Evolutionary conservation across 92 coral and sea anemone species (phyloP).

Genomic region (Scolanthus callimorphus): DNA sequence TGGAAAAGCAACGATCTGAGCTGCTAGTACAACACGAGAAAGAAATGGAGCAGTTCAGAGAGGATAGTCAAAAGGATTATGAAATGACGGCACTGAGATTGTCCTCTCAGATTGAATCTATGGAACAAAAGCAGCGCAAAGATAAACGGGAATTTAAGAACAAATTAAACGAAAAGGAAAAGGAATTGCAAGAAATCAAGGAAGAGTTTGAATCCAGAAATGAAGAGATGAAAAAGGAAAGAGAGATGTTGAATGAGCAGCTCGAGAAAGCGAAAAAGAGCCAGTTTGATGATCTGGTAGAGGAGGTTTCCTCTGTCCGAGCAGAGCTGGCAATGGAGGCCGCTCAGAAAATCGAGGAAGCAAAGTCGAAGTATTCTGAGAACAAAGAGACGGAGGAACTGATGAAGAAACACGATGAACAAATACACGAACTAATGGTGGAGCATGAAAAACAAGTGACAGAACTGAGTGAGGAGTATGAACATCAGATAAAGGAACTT

Average conservation of each 20-base stretch:
- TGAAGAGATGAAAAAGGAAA: slow-evolving; percentile 53
- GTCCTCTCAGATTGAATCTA: slow-evolving; percentile 67
- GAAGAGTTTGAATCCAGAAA: slow-evolving; percentile 50
- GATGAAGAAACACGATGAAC: slow-evolving; percentile 49
- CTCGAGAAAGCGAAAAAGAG: slow-evolving; percentile 57
- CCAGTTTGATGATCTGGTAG: slow-evolving; percentile 72
- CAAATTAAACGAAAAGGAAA: slow-evolving; percentile 52
- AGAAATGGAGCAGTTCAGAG: slow-evolving; percentile 72
- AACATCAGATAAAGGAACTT: slow-evolving; percentile 65
- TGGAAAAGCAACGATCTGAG: slow-evolving; percentile 57
- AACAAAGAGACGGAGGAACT: slow-evolving; percentile 33
- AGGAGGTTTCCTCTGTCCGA: slow-evolving; percentile 88
- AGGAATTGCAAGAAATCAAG: slow-evolving; percentile 56
- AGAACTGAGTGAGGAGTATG: slow-evolving; percentile 71
- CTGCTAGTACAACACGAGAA: slow-evolving; percentile 63
- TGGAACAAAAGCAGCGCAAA: slow-evolving; percentile 75
- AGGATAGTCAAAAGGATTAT: slow-evolving; percentile 87
- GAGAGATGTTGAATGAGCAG: slow-evolving; percentile 56
- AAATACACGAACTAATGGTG: slow-evolving; percentile 54
- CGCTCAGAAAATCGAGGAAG: slow-evolving; percentile 88
- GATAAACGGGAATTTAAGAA: slow-evolving; percentile 42
- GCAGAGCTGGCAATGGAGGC: slow-evolving; percentile 94
- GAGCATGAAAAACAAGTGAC: slow-evolving; percentile 65
- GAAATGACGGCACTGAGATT: slow-evolving; percentile 73
- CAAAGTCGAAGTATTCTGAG: slow-evolving; percentile 52